Conservation (phyloP, 2,113 vertebrate genomes). For the Grus americana region DNA sequence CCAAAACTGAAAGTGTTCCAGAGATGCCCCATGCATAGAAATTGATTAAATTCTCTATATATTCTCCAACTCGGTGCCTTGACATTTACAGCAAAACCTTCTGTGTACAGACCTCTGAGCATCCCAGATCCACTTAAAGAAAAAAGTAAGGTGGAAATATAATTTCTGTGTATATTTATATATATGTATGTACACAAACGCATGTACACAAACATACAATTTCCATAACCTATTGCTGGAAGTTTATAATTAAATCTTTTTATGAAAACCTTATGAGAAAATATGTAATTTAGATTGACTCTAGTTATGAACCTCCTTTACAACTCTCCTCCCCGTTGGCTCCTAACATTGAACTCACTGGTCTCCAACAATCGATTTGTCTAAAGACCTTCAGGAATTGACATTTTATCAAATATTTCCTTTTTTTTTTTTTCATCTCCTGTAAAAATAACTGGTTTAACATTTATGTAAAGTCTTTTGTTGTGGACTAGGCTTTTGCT, state of each 20-base stretch:
- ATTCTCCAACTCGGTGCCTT: neutral
- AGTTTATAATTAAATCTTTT: neutral
- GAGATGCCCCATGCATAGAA: fast-evolving
- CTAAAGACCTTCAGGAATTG: neutral
- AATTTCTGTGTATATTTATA: fast-evolving
- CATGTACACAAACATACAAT: fast-evolving
- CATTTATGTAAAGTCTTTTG: neutral
- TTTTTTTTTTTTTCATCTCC: neutral
- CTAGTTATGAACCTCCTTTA: neutral
- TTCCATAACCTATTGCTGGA: neutral
- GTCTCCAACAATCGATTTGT: neutral
- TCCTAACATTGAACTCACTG: neutral
- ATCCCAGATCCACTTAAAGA: neutral
- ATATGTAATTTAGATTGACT: neutral
- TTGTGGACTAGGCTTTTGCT: neutral
- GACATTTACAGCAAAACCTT: neutral
- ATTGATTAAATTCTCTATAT: neutral
- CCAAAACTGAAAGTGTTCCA: too few species aligned
- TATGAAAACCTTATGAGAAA: fast-evolving
- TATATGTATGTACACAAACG: fast-evolving
- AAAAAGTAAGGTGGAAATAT: neutral
- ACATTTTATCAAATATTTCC: neutral
- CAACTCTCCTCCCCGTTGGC: neutral
- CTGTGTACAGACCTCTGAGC: fast-evolving
- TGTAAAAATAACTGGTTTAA: neutral